Base-by-base conservation (phyloP, 2,113 vertebrate genomes). In the Calidris pygmaea region DNA sequence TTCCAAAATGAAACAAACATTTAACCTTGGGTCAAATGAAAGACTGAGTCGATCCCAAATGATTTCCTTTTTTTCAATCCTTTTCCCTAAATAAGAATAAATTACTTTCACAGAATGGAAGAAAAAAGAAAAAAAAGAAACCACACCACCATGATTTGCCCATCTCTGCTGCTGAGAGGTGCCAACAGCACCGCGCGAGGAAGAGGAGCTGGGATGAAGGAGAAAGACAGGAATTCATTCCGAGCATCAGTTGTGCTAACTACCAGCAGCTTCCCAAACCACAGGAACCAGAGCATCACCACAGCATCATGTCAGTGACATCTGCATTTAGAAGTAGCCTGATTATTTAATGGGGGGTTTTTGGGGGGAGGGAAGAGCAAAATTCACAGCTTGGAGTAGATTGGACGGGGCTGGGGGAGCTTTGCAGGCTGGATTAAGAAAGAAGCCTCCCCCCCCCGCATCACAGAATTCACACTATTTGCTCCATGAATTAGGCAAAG, bases 1-100 rank as follows among this genome's bases (percentile, higher is more conserved):
- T 86, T 89, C 86, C 71, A 27, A 83, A 86, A 60, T 2, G 14
- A 86, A 89, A 34, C 71, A 86, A 87, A 74, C 82, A 48, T 74
- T 95, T 93, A 93, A 93, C 90, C 82, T 63, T 3, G 50, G 82
- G 90, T 93, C 90, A 82, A 58, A 74, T 1, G 37, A 59, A 59
- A 70, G 82, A 6, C 55, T 48, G 56, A 74, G 78, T 35, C 23
- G 2, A 93, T 55, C 94, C 83, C 87, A 41, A 79, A 84, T 39
- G 27, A 60, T 79, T 93, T 90, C 67, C 60, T 74, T 71, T 74
- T 68, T 48, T 4, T 14, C 7, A n/a, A 67, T 67, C 41, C 34
- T 82, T 73, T 73, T 39, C 43, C 37, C 60, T 55, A 41, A 70
- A 75, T 71, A 63, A 47, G 85, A 80, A 84, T 65, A 43, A 95